Evolutionary conservation across 2,888 invertebrate genomes (phyloP), one percentile per base, ranked within the genome.

Genomic region (Brenthis hecate): DNA sequence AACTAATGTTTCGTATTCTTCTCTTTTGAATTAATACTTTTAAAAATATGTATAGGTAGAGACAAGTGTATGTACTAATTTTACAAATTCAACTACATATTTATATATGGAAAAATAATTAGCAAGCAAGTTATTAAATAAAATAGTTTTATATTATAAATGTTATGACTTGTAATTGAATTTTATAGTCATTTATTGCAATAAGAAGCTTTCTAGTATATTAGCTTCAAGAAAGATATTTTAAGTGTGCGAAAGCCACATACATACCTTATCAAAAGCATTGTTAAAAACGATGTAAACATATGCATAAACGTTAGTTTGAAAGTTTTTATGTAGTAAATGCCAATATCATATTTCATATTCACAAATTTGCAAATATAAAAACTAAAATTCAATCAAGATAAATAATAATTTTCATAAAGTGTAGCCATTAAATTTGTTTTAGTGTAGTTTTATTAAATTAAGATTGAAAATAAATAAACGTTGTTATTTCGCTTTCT

Each of bases 391-490:
- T 67, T 66, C 57, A 73, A 69, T 70, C 63, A 73, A 71, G 71
- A 72, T 71, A 70, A 68, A 75, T 73, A 70, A 63, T 66, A 66
- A 54, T 72, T 69, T 50, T 48, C 48, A 58, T 62, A 65, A 63
- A 68, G 51, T 56, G 61, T 66, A 60, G 55, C 72, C 54, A 70
- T 72, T 66, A 60, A 71, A 71, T 71, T 72, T 56, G 66, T 64
- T 64, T 57, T 66, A 61, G 61, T 64, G 16, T 32, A 68, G 56
- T 43, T 62, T 62, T 57, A 68, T 57, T 66, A 65, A 71, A 63
- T 72, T 72, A 36, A 64, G 48, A 70, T 68, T 72, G 68, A 72
- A 71, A 69, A 72, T 71, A 72, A 68, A 72, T 68, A 72, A 61
- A 68, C 61, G 63, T 63, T 54, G 61, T 56, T 66, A 72, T 70